These are phyloP conservation scores for Myxocyprinus asiaticus DNA, from an alignment of 2,113 vertebrate genomes.

Conservation along the genomic window DNA sequence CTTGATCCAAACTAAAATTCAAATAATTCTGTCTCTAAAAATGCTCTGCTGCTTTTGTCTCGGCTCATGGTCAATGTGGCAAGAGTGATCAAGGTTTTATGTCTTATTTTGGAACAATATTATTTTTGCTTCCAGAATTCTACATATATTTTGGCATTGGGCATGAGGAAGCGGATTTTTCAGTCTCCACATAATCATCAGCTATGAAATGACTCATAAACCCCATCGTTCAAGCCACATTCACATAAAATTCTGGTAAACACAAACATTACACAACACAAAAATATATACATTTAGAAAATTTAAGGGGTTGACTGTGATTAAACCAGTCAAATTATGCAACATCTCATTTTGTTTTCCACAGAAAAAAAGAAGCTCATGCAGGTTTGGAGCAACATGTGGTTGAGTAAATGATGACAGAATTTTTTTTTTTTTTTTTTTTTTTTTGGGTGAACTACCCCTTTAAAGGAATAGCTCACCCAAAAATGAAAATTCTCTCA, in stretches of 20 bases:
- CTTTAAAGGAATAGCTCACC: too few relatives aligned
- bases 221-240: conserved; percentile 4
- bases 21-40: not conserved
- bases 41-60: too few relatives aligned
- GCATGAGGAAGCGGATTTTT: too few relatives aligned
- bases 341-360: too few relatives aligned
- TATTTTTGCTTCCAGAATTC: conserved; percentile 24
- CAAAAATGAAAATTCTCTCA: too few relatives aligned
- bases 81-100: not conserved
- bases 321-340: too few relatives aligned
- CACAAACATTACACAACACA: conserved; percentile 18
- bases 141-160: too few relatives aligned
- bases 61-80: not conserved
- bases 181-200: conserved; percentile 48
- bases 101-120: conserved; percentile 35
- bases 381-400: too few relatives aligned
- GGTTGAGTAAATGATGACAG: too few relatives aligned
- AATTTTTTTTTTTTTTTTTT: too few relatives aligned
- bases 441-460: too few relatives aligned
- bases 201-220: conserved; percentile 4
- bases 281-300: not conserved
- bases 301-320: not conserved
- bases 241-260: conserved; percentile 17
- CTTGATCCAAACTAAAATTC: not conserved
- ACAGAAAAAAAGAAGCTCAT: too few relatives aligned